Base-by-base conservation (phyloP, 2,113 vertebrate genomes). In the Toxotes chatareus region DNA sequence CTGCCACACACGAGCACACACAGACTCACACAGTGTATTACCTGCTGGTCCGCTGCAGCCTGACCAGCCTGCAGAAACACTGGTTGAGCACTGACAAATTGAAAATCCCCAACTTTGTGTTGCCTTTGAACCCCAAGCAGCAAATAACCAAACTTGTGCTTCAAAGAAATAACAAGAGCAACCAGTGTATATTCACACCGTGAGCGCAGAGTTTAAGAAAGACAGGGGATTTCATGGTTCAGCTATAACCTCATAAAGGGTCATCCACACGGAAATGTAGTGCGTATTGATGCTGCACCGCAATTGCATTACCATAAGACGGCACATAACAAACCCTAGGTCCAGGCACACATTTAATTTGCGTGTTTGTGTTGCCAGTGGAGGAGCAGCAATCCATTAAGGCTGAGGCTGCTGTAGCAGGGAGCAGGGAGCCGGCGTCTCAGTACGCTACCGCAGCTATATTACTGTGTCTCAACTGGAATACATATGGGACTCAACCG, bases 261-360 rank as follows among this genome's bases (percentile, higher is more conserved):
- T 49, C 32, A 44, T 83, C 74, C 59, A 42, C 65, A 75, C 0
- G 46, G 79, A 82, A 64, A 82, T 80, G 36, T 47, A 55, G 21
- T n/a, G 46, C 31, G 7, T 66, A 57, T 65, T 80, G 72, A 82
- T 23, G 42, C 51, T 6, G 14, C 65, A 3, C 51, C 4, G 11
- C 9, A 5, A 76, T 75, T 86, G 72, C 78, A 86, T 85, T 82
- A 80, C 42, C 59, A 34, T 42, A 36, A 44, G 76, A 76, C 2
- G 16, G 34, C n/a, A 40, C 55, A 47, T 17, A 38, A n/a, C 65
- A 78, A 57, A 75, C 9, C 47, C 12, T 55, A 13, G 47, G 66
- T 80, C 60, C 56, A 80, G 57, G 70, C 76, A 83, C 79, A 87
- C 62, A 82, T 81, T 86, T 79, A 7, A 89, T 88, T 86, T 83